Evolutionary conservation across 2,888 invertebrate genomes (phyloP).

Genomic region (Plutella xylostella): DNA sequence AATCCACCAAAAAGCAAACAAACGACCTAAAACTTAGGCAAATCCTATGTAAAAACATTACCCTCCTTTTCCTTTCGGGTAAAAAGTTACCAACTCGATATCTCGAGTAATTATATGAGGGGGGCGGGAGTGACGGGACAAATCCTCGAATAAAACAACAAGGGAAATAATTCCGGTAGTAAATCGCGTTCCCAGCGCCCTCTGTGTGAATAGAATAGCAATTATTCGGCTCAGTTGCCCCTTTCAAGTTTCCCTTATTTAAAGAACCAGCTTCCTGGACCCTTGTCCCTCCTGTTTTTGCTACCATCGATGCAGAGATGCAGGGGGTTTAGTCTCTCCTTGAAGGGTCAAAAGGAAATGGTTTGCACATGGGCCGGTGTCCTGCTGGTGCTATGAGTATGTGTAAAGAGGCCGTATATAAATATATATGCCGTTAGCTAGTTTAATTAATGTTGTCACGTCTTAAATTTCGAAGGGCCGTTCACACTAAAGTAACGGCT

Average conservation of each 20-base stretch:
- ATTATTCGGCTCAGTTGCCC: constrained; percentile 66
- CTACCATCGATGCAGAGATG: background rate
- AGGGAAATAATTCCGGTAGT: constrained; percentile 67
- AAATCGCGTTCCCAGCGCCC: constrained; percentile 43
- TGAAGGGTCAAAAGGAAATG: background rate
- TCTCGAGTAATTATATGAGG: constrained; percentile 62
- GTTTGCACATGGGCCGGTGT: constrained; percentile 1
- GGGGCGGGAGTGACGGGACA: constrained; percentile 52
- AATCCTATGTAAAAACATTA: constrained; percentile 59
- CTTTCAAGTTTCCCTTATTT: constrained; percentile 8
- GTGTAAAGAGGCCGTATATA: constrained; percentile 24
- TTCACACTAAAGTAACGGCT: constrained; percentile 17
- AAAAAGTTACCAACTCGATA: constrained; percentile 56
- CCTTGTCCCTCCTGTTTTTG: background rate
- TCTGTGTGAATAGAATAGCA: constrained; percentile 70
- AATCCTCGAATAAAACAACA: constrained; percentile 70
- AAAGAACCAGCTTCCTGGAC: constrained; percentile 3
- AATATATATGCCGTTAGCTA: constrained; percentile 42
- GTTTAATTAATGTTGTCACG: constrained; percentile 49
- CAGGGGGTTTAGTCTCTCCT: background rate
- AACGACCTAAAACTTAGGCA: constrained; percentile 29
- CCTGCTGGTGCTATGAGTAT: constrained; percentile 8
- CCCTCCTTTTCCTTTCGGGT: too few relatives aligned
- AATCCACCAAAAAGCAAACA: constrained; percentile 33
- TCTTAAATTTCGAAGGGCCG: constrained; percentile 25